Evolutionary conservation across 2,797 vertebrate species (phyloP).

Genomic region (Alauda arvensis): DNA sequence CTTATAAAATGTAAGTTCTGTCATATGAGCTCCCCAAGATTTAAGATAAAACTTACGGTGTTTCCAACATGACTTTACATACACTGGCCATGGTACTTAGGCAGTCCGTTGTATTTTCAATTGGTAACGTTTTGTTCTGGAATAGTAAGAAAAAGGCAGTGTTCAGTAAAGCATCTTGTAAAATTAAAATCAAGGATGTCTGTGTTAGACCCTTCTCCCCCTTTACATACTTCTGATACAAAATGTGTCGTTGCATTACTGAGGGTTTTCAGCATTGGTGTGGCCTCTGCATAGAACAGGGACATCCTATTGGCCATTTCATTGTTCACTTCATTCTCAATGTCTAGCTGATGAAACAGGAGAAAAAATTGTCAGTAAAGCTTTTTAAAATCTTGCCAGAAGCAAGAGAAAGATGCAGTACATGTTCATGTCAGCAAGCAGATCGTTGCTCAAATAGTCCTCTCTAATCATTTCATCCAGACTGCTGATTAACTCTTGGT

Average conservation of each 20-base stretch:
- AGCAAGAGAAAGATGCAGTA: background rate
- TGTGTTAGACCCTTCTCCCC: background rate
- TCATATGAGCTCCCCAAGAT: background rate
- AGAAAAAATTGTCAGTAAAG: slow-evolving; percentile 21
- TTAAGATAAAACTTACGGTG: slow-evolving; percentile 85
- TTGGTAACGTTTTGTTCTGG: slow-evolving; percentile 95
- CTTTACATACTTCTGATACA: slow-evolving; percentile 86
- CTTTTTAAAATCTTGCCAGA: background rate
- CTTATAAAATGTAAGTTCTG: background rate
- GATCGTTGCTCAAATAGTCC: background rate
- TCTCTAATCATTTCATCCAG: background rate
- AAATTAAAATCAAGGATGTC: background rate
- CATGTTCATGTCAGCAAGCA: background rate
- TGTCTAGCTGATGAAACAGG: slow-evolving; percentile 83
- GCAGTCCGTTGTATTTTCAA: slow-evolving; percentile 98
- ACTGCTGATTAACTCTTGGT: background rate
- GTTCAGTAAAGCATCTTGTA: background rate
- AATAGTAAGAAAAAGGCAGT: background rate
- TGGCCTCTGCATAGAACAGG: slow-evolving; percentile 96
- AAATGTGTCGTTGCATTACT: slow-evolving; percentile 94
- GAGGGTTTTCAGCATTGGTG: slow-evolving; percentile 95
- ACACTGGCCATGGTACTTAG: slow-evolving; percentile 98
- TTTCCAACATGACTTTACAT: slow-evolving; percentile 99
- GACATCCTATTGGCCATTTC: slow-evolving; percentile 99
- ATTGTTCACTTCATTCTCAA: slow-evolving; percentile 97